Conservation (phyloP, 2,888 invertebrate species). For the Branchipolynoe longqiensis region DNA sequence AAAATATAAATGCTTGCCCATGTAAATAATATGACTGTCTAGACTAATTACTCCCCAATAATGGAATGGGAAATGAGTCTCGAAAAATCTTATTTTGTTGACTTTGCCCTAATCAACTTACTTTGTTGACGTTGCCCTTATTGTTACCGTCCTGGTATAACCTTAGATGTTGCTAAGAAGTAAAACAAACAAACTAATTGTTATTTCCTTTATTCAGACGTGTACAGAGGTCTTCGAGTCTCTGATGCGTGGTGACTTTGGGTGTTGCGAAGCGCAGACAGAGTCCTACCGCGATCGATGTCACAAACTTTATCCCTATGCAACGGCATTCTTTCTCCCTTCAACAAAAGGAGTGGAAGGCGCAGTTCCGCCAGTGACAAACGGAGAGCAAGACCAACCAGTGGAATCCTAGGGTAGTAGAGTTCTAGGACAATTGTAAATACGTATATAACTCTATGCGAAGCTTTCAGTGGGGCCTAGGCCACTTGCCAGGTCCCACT, state of each 20-base stretch:
- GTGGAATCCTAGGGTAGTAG: constrained; percentile 46
- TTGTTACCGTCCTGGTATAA: no score
- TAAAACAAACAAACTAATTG: no score
- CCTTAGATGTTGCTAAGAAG: no score
- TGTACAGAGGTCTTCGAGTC: constrained; percentile 91
- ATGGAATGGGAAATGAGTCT: no score
- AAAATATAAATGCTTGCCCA: no score
- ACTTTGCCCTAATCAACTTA: no score
- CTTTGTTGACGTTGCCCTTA: no score
- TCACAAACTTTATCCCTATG: constrained; percentile 89
- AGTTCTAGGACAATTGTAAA: constrained; percentile 52
- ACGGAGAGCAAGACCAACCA: constrained; percentile 33
- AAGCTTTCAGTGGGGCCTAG: constrained; percentile 21
- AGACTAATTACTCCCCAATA: no score
- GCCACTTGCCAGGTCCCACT: not conserved
- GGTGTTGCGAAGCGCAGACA: constrained; percentile 85
- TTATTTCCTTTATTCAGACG: constrained; percentile 84
- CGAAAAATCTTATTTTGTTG: no score
- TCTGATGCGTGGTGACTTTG: constrained; percentile 90
- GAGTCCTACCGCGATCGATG: constrained; percentile 89
- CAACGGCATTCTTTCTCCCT: constrained; percentile 83
- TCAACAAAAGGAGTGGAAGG: constrained; percentile 28
- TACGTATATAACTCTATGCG: constrained; percentile 30
- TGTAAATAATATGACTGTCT: no score
- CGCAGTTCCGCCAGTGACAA: constrained; percentile 37